phyloP scores from a whole-genome alignment of 2,797 vertebrate species.

The Silurus aristotelis region DNA sequence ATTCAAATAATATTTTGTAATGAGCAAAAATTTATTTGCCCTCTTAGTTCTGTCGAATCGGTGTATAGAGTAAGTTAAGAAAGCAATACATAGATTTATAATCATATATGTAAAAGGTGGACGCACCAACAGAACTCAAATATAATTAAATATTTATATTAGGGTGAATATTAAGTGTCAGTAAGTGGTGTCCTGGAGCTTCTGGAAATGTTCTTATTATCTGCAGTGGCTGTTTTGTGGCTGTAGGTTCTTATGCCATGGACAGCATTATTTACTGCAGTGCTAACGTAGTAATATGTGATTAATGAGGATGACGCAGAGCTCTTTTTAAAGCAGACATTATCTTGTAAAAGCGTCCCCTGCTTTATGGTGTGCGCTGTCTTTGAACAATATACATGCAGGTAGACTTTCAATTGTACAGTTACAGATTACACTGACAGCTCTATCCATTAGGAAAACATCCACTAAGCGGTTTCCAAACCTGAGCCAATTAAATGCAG shows the following conservation, averaged over 20 bases:
- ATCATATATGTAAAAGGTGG: conserved; percentile 11
- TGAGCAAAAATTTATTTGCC: background rate
- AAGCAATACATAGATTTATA: conserved; percentile 29
- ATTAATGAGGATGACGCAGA: background rate
- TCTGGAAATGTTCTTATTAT: conserved; percentile 6
- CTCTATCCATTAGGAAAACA: conserved; percentile 11
- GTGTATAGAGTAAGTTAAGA: conserved; percentile 24
- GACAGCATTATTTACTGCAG: background rate
- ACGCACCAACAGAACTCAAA: background rate
- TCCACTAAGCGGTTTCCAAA: conserved; percentile 26
- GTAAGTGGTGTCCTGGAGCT: conserved; percentile 4
- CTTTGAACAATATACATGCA: conserved; percentile 6
- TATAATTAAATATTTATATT: conserved; percentile 5
- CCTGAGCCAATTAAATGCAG: conserved; percentile 40
- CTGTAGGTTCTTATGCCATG: conserved; percentile 9
- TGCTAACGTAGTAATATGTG: background rate
- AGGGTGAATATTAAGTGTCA: background rate
- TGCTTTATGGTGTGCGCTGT: background rate
- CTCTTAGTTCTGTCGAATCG: background rate
- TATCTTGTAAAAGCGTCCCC: background rate
- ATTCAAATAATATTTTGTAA: conserved; percentile 16
- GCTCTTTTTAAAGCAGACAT: background rate
- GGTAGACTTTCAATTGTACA: background rate
- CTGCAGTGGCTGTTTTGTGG: background rate
- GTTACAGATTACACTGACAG: background rate